A percentile compares a stretch with the other conserved stretches of the same genome.
phyloP scores from a whole-genome alignment of 1,140 invertebrate species.

The Tachypleus tridentatus region DNA sequence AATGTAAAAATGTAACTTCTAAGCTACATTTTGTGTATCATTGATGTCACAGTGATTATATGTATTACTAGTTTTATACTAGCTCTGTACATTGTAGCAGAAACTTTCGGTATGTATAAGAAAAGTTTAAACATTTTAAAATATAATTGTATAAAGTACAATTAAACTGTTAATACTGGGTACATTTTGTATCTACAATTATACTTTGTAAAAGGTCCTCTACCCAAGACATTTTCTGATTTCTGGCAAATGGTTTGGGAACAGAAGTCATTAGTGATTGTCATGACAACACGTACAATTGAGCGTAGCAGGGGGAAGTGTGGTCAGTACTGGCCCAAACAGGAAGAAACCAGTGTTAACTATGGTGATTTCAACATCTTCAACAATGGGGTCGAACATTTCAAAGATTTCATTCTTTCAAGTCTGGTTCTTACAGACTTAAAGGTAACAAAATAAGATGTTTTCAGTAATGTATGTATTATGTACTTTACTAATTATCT shows the following conservation, averaged over 20 bases:
- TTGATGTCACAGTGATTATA: too few relatives aligned
- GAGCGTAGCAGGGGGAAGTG: slow-evolving; percentile 83
- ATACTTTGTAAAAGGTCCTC: slow-evolving; percentile 46
- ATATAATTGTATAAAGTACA: too few relatives aligned
- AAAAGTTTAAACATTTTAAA: too few relatives aligned
- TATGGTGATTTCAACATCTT: slow-evolving; percentile 67
- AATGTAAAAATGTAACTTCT: too few relatives aligned
- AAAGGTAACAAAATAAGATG: slow-evolving; percentile 44
- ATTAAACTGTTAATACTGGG: too few relatives aligned
- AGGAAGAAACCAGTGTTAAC: slow-evolving; percentile 49
- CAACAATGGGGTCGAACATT: slow-evolving; percentile 59
- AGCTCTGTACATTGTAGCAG: too few relatives aligned
- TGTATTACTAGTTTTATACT: too few relatives aligned
- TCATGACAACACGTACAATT: slow-evolving; percentile 80
- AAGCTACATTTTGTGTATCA: too few relatives aligned
- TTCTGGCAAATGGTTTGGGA: slow-evolving; percentile 92
- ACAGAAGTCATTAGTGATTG: slow-evolving; percentile 57
- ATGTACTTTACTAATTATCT: slow-evolving; percentile 14
- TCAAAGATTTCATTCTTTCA: slow-evolving; percentile 72
- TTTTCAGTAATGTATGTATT: neutral
- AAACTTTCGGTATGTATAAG: too few relatives aligned
- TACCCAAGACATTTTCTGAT: slow-evolving; percentile 71
- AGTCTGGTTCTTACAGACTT: slow-evolving; percentile 68
- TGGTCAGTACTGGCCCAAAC: slow-evolving; percentile 84
- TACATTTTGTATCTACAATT: too few relatives aligned